Percentiles rank a stretch among this genome's conserved stretches.
Conservation (phyloP, 2,797 vertebrate genomes). For the Chromobotia macracanthus region DNA sequence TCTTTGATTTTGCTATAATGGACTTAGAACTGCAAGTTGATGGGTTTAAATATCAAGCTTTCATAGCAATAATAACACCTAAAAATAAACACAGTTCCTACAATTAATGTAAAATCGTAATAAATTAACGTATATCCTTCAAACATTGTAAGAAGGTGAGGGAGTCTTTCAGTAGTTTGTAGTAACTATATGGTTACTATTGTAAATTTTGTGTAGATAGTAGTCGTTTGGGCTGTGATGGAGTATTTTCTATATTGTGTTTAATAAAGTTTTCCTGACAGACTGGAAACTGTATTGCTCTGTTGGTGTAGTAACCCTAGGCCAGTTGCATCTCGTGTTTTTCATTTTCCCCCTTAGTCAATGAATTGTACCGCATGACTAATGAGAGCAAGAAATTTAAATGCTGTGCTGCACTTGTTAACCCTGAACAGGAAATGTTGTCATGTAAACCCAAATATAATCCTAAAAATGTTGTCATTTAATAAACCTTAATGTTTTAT, state of each 20-base stretch:
- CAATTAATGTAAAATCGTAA: not conserved
- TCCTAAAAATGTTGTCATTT: not conserved
- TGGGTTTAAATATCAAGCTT: not conserved
- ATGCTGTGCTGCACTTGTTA: constrained; percentile 3
- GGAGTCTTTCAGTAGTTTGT: no score
- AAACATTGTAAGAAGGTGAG: no score
- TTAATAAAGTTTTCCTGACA: not conserved
- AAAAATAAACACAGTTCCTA: not conserved
- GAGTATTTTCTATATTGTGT: not conserved
- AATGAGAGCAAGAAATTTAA: constrained; percentile 34
- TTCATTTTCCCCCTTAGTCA: constrained; percentile 66
- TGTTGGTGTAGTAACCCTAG: constrained; percentile 34
- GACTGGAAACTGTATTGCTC: constrained; percentile 10
- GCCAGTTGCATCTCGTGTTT: constrained; percentile 74
- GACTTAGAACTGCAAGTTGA: no score
- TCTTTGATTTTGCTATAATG: no score
- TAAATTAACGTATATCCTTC: not conserved
- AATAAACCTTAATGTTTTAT: not conserved
- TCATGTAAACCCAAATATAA: not conserved
- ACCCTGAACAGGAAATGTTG: not conserved
- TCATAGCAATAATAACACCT: not conserved
- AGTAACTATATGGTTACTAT: no score
- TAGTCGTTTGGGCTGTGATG: not conserved
- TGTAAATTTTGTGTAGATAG: no score
- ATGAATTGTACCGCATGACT: constrained; percentile 58